Base-by-base conservation (phyloP, 1,140 invertebrate genomes). In the Bombus difficillimus region DNA sequence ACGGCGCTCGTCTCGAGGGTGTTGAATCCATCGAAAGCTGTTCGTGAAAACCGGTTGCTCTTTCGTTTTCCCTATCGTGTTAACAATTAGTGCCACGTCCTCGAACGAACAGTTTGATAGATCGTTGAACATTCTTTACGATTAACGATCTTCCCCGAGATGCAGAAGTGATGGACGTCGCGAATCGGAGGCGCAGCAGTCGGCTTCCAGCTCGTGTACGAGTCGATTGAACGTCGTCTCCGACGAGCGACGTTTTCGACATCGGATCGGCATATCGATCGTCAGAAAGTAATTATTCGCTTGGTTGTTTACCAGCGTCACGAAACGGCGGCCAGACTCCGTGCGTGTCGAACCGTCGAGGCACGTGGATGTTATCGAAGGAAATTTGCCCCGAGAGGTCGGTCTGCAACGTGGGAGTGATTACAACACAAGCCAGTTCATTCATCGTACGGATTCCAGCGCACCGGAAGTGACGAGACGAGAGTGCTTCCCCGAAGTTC, bases 301-400 rank as follows among this genome's bases (percentile, higher is more conserved):
- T 6, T 28, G 10, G 12, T 9, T 34, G 37, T 71, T 39, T 41
- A 39, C 15, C 41, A 15, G 39, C 4, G 13, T 43, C 12, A 32
- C 34, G 32, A 37, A 68, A 43, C 76, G 22, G n/a, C 18, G 13
- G 64, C 41, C 32, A 25, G 66, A 57, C 57, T n/a, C 4, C 1
- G 32, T n/a, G 75, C 53, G 34, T 57, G n/a, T 62, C 28, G 59
- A 43, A n/a, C 6, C 32, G 34, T 47, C 28, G 25, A 57, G 78
- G 87, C 90, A 91, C 89, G 91, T 93, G 91, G 89, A 88, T 86
- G 91, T 88, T 90, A 86, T 90, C 86, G 62, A 66, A n/a, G 71
- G 69, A 73, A 88, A 89, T 83, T 89, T 73, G 86, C 79, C 68
- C 64, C 68, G 88, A 78, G 76, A 85, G 81, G 72, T 90, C 87